Conservation (phyloP, 2,113 vertebrate species). For the Redunca redunca region DNA sequence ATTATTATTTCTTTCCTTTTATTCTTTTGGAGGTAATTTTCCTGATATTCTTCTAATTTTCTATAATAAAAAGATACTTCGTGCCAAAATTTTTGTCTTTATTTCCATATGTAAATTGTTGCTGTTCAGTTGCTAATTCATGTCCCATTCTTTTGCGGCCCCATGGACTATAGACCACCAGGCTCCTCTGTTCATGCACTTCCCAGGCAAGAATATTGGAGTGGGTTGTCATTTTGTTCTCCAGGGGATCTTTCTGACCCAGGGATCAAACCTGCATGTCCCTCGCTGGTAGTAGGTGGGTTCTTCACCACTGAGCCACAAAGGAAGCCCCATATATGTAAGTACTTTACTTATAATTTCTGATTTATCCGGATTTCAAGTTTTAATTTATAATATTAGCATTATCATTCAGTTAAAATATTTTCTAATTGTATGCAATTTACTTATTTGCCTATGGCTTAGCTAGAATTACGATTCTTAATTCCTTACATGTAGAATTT, state of each 20-base stretch:
- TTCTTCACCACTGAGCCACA: background rate
- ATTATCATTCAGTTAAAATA: background rate
- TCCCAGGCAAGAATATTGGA: background rate
- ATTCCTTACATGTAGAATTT: background rate
- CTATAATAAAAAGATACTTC: background rate
- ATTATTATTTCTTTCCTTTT: background rate
- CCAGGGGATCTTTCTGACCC: background rate
- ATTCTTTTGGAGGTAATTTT: background rate
- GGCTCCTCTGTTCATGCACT: background rate
- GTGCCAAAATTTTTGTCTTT: background rate
- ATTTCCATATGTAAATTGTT: background rate
- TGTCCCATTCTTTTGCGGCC: background rate
- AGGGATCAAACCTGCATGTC: background rate
- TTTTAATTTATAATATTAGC: background rate
- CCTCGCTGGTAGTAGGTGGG: background rate
- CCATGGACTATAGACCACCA: background rate
- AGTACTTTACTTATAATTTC: background rate
- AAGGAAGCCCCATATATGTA: background rate
- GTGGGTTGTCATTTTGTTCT: background rate
- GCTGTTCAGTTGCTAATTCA: background rate
- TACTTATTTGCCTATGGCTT: background rate
- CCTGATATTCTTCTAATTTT: background rate
- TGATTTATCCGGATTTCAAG: background rate
- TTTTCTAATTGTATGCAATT: background rate
- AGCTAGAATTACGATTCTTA: background rate